phyloP scores from a whole-genome alignment of 1,140 invertebrate genomes.

The Drosophila lowei region DNA sequence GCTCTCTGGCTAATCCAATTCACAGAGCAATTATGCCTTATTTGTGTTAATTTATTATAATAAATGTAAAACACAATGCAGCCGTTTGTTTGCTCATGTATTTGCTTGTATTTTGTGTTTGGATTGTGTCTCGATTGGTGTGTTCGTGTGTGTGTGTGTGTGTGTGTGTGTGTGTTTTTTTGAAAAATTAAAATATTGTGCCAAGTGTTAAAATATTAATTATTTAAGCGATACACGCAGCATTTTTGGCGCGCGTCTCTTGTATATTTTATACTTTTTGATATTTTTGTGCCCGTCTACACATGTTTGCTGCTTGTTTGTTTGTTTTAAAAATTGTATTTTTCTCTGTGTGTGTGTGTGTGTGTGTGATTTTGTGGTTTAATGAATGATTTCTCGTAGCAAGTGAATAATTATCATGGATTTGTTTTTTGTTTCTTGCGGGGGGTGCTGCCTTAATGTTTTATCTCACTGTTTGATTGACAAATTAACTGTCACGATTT shows the following conservation, averaged over 20 bases:
- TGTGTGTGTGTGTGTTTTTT: background rate
- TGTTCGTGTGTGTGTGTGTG: constrained; percentile 9
- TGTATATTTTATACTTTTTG: constrained; percentile 72
- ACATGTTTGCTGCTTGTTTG: constrained; percentile 74
- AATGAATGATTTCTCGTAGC: constrained; percentile 36
- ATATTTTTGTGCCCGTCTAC: constrained; percentile 64
- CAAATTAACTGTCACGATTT: constrained; percentile 73
- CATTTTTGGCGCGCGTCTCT: constrained; percentile 70
- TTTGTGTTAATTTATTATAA: constrained; percentile 78
- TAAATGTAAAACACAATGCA: constrained; percentile 75
- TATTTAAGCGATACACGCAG: constrained; percentile 81
- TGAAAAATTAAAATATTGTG: constrained; percentile 64
- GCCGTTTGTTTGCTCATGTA: constrained; percentile 37
- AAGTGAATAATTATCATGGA: constrained; percentile 76
- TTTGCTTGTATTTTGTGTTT: constrained; percentile 11
- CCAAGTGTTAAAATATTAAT: constrained; percentile 80
- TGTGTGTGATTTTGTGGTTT: constrained; percentile 62
- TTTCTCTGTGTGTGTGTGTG: constrained; percentile 29
- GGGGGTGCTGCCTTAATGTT: constrained; percentile 30
- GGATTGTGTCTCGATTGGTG: constrained; percentile 1
- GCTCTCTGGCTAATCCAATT: constrained; percentile 62
- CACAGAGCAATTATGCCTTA: constrained; percentile 72
- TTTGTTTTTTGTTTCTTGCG: constrained; percentile 18
- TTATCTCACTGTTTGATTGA: constrained; percentile 50
- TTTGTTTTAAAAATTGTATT: constrained; percentile 71